A percentile compares a stretch with the other conserved stretches of the same genome.
These are phyloP conservation scores for Oryzias javanicus DNA, from an alignment of 2,113 vertebrate species.

Conservation along the genomic window DNA sequence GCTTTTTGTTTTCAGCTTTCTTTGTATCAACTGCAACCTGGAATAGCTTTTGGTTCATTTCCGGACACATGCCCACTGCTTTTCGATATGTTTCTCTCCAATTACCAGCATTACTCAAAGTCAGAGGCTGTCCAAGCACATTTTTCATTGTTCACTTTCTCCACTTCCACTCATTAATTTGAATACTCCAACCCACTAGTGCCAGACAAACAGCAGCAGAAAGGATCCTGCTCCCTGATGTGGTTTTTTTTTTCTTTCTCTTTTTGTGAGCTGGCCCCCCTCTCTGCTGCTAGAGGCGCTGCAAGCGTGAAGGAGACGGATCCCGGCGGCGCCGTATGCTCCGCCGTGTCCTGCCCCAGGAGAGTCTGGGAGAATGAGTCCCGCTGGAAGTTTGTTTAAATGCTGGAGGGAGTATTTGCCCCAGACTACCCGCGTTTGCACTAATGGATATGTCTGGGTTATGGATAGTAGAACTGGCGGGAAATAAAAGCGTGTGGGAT, in stretches of 20 bases:
- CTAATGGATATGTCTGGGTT: constrained; percentile 73
- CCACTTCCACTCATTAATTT: constrained; percentile 71
- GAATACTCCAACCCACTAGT: constrained; percentile 58
- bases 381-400: constrained; percentile 71
- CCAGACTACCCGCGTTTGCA: constrained; percentile 45
- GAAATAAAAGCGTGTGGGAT: constrained; percentile 38
- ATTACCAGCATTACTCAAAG: constrained; percentile 78
- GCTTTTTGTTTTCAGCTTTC: constrained; percentile 61
- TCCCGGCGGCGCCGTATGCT: constrained; percentile 46
- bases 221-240: constrained; percentile 41
- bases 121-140: constrained; percentile 59
- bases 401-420: constrained; percentile 71
- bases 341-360: constrained; percentile 57
- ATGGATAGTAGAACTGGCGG: constrained; percentile 60
- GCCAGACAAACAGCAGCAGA: constrained; percentile 43
- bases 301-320: constrained; percentile 52
- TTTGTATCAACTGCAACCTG: constrained; percentile 37
- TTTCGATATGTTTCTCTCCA: constrained; percentile 70
- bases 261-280: constrained; percentile 21
- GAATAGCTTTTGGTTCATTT: constrained; percentile 53
- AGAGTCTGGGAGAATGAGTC: constrained; percentile 72
- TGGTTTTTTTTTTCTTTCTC: constrained; percentile 24
- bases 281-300: constrained; percentile 32
- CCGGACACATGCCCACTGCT: constrained; percentile 62
- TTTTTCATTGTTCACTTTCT: constrained; percentile 72